These are phyloP conservation scores for Stratiomys singularior DNA, from an alignment of 2,888 invertebrate genomes.

Conservation along the genomic window DNA sequence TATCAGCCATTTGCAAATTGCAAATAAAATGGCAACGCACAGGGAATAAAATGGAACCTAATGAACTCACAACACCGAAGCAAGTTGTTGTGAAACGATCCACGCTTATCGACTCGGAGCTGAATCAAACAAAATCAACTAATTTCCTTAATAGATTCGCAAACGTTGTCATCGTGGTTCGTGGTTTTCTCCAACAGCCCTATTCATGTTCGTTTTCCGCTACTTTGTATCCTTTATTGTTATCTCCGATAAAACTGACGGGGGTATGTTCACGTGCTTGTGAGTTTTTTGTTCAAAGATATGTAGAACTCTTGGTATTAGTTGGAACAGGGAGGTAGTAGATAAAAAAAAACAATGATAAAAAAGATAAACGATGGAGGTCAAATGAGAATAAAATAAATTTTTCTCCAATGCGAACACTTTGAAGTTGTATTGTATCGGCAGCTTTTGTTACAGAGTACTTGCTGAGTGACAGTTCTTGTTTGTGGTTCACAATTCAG, in stretches of 20 bases:
- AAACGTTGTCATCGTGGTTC: neutral
- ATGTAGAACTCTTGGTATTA: neutral
- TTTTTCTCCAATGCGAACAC: no score
- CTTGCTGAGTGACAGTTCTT: no score
- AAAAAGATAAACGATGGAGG: neutral
- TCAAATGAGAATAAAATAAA: no score
- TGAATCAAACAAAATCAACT: conserved; percentile 30
- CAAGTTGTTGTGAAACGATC: conserved; percentile 9
- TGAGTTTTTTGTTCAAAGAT: neutral
- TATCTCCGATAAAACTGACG: neutral
- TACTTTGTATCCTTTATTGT: neutral
- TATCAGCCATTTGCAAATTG: no score
- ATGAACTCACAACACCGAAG: no score
- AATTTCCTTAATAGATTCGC: conserved; percentile 38
- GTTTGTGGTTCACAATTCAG: no score
- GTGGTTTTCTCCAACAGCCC: neutral
- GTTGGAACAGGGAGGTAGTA: neutral
- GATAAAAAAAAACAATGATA: neutral
- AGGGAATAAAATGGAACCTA: no score
- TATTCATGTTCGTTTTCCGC: neutral
- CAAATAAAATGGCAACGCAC: no score
- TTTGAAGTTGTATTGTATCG: no score
- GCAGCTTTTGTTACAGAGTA: no score
- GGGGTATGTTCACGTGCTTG: neutral
- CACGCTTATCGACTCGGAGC: no score